Percentiles rank a stretch among this genome's conserved stretches.
Evolutionary conservation across 2,888 invertebrate species (phyloP).

Genomic region (Cheilosia vernalis): DNA sequence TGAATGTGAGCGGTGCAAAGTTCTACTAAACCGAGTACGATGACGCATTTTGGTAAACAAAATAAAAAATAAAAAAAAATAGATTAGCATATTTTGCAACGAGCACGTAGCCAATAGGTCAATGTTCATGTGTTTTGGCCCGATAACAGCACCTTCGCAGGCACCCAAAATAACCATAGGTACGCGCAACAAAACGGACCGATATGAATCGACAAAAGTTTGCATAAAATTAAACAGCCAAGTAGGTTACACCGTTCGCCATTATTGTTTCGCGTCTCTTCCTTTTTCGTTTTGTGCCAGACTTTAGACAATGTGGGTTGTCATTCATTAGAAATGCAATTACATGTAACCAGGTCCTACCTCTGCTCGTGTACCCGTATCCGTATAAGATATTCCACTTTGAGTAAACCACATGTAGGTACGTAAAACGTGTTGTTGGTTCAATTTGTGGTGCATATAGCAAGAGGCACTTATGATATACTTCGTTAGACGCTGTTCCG

Average conservation of each 20-base stretch:
- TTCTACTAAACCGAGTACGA: slow-evolving; percentile 15
- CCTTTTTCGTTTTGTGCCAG: neutral
- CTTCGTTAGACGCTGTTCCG: slow-evolving; percentile 62
- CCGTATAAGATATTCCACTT: slow-evolving; percentile 25
- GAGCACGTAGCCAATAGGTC: slow-evolving; percentile 39
- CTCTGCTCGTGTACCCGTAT: slow-evolving; percentile 6
- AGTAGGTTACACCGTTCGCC: slow-evolving; percentile 56
- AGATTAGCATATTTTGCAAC: slow-evolving; percentile 47
- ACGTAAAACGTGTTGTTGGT: slow-evolving; percentile 12
- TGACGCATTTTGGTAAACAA: slow-evolving; percentile 42
- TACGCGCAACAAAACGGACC: slow-evolving; percentile 6
- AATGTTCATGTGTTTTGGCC: slow-evolving; percentile 45
- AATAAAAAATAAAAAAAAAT: no score
- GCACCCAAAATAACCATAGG: slow-evolving; percentile 46
- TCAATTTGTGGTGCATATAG: slow-evolving; percentile 38
- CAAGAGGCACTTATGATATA: slow-evolving; percentile 62
- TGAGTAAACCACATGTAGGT: slow-evolving; percentile 5
- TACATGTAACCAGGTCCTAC: slow-evolving; percentile 60
- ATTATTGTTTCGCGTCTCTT: slow-evolving; percentile 15
- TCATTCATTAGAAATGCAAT: slow-evolving; percentile 69
- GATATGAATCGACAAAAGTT: slow-evolving; percentile 30
- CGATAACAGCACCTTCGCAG: slow-evolving; percentile 8
- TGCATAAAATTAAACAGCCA: slow-evolving; percentile 37
- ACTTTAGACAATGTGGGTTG: slow-evolving; percentile 52
- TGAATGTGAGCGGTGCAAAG: neutral